phyloP scores from a whole-genome alignment of 2,888 invertebrate species.

The Laothoe populi region DNA sequence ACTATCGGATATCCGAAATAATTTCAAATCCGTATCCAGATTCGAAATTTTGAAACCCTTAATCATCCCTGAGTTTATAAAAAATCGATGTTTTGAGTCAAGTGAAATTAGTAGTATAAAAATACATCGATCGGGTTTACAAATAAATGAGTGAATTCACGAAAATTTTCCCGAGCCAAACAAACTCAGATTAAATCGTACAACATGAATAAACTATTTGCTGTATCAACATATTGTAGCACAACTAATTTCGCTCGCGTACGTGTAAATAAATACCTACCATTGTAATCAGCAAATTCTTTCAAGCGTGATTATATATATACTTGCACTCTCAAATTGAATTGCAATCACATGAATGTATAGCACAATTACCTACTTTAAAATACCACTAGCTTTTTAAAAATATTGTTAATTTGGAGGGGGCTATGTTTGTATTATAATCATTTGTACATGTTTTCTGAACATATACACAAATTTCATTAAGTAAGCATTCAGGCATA shows the following conservation, averaged over 20 bases:
- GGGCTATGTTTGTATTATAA: background rate
- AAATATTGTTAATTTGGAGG: background rate
- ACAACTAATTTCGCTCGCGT: background rate
- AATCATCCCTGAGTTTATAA: no score
- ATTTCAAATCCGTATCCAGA: no score
- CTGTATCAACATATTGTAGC: background rate
- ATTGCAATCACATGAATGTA: background rate
- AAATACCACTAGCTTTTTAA: background rate
- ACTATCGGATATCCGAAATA: no score
- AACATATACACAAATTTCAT: background rate
- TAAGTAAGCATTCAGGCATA: no score
- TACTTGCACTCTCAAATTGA: background rate
- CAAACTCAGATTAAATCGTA: background rate
- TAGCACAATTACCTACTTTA: background rate
- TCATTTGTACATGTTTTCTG: background rate
- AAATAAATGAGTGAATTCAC: no score
- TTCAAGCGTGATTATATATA: background rate
- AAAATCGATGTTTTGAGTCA: no score
- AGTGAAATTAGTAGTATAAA: no score
- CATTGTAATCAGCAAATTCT: constrained; percentile 14
- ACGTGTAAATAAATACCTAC: background rate
- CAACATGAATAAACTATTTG: background rate
- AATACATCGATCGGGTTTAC: no score
- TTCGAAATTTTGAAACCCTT: no score
- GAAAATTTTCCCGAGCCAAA: no score